Evolutionary conservation across 1,140 invertebrate genomes (phyloP).

Genomic region (Lethocerus indicus): DNA sequence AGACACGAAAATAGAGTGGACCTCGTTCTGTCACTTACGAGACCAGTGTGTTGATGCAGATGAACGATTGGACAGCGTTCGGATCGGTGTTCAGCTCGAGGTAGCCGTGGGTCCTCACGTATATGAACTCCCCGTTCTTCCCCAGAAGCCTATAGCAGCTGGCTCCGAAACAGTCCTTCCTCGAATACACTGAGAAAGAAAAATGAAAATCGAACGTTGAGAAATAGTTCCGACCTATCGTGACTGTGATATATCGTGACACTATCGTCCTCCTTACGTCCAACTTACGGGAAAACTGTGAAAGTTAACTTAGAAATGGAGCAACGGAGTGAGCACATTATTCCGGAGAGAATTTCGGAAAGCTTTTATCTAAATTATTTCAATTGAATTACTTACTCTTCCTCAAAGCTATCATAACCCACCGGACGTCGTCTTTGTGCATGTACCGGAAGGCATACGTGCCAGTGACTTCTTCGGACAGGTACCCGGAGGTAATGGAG

Average conservation of each 20-base stretch:
- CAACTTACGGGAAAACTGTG: too few relatives aligned
- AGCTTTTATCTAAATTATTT: too few relatives aligned
- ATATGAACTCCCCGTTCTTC: slow-evolving; percentile 61
- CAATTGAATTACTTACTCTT: slow-evolving; percentile 59
- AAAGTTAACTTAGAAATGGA: too few relatives aligned
- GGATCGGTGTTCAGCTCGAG: slow-evolving; percentile 57
- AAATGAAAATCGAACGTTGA: too few relatives aligned
- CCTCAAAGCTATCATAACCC: slow-evolving; percentile 62
- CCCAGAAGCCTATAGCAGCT: slow-evolving; percentile 66
- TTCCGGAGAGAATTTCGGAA: too few relatives aligned
- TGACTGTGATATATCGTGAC: too few relatives aligned
- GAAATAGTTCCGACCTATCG: too few relatives aligned
- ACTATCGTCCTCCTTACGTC: too few relatives aligned
- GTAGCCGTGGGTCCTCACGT: slow-evolving; percentile 57
- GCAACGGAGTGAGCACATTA: too few relatives aligned
- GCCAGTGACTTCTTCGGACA: slow-evolving; percentile 65
- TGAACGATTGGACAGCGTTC: slow-evolving; percentile 56
- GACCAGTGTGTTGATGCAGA: slow-evolving; percentile 69
- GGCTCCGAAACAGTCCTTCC: slow-evolving; percentile 48
- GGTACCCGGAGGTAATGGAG: slow-evolving; percentile 65
- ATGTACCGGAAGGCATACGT: slow-evolving; percentile 70
- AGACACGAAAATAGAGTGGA: not conserved
- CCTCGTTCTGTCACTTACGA: slow-evolving; percentile 28
- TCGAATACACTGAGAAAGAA: slow-evolving; percentile 55
- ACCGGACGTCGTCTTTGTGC: slow-evolving; percentile 67